A percentile compares a stretch with the other conserved stretches of the same genome.
Evolutionary conservation across 2,797 vertebrate genomes (phyloP).

Genomic region (Macrochelys suwanniensis): DNA sequence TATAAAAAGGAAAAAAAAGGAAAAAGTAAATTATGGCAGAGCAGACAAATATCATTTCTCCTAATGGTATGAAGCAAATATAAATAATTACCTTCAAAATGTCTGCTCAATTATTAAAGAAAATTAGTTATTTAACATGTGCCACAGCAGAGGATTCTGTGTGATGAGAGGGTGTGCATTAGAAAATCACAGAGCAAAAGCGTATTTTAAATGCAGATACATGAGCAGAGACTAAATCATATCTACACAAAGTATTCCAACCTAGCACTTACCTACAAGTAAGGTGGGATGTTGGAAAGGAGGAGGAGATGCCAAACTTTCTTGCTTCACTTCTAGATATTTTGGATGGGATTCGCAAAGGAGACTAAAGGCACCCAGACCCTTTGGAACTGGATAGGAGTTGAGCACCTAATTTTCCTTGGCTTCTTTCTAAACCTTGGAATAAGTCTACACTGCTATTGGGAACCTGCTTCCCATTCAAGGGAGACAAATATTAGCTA

Average conservation of each 20-base stretch:
- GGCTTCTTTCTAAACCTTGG: background rate
- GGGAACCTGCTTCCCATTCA: background rate
- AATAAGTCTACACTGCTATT: background rate
- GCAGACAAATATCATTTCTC: background rate
- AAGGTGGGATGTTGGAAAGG: background rate
- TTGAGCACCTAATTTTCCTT: background rate
- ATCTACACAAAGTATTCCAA: background rate
- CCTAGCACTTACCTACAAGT: background rate
- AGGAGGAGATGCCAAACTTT: background rate
- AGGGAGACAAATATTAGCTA: background rate
- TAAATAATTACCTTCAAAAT: constrained; percentile 25
- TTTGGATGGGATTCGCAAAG: background rate
- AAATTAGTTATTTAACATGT: constrained; percentile 44
- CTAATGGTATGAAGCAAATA: constrained; percentile 6
- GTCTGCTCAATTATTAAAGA: constrained; percentile 44
- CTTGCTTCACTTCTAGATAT: background rate
- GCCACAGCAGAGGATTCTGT: background rate
- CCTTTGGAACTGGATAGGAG: background rate
- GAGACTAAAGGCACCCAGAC: background rate
- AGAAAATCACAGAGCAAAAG: background rate
- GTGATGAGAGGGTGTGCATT: background rate
- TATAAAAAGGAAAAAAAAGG: constrained; percentile 41
- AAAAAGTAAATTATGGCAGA: background rate
- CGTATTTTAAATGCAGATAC: background rate
- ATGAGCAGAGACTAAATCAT: background rate